Conservation (phyloP, 2,888 invertebrate genomes). For the Cantharis rufa region DNA sequence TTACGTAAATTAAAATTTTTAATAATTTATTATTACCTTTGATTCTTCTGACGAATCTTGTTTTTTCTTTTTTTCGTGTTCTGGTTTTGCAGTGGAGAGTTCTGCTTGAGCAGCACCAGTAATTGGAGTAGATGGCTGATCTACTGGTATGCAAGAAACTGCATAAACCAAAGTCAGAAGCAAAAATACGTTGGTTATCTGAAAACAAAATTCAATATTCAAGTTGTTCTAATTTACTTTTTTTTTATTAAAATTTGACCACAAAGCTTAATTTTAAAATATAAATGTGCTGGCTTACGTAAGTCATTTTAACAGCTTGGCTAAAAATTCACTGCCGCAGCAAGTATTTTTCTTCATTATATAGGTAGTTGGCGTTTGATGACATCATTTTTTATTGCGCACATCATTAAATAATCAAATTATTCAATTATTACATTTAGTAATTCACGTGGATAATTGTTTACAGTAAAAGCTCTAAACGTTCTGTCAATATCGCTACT, state of each 20-base stretch:
- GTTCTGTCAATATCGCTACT: background rate
- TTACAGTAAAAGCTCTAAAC: background rate
- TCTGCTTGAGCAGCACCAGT: background rate
- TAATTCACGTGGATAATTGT: background rate
- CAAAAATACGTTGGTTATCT: background rate
- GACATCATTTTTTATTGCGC: background rate
- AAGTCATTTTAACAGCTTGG: background rate
- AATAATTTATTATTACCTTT: background rate
- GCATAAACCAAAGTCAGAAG: background rate
- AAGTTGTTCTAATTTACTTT: background rate
- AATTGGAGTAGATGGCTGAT: background rate
- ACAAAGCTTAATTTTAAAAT: background rate
- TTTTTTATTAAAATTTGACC: too few relatives aligned
- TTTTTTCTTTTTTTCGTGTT: background rate
- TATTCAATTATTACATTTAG: background rate
- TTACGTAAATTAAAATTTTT: background rate
- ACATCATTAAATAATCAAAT: background rate
- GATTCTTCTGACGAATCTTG: constrained; percentile 7
- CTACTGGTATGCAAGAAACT: background rate
- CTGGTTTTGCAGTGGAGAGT: background rate
- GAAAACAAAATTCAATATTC: background rate
- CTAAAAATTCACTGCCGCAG: background rate
- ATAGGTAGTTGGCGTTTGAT: background rate
- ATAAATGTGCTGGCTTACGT: background rate
- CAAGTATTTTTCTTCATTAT: background rate